A percentile compares a stretch with the other conserved stretches of the same genome.
Conservation (phyloP, 2,888 invertebrate species). For the Byasa hedistus region DNA sequence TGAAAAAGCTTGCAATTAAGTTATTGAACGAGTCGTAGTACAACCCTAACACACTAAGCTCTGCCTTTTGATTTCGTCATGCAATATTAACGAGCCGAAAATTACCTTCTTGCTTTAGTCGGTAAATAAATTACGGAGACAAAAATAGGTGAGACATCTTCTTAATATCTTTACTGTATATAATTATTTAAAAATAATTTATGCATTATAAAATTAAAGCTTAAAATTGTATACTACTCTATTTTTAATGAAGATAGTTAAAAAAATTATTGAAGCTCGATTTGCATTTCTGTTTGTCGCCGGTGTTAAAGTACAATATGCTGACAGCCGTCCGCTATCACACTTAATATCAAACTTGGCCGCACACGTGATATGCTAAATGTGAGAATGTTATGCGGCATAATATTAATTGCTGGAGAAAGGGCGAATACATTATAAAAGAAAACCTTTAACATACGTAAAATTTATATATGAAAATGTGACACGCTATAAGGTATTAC, state of each 20-base stretch:
- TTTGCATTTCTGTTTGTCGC: slow-evolving; percentile 13
- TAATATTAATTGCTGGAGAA: slow-evolving; percentile 7
- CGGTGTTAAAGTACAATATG: slow-evolving; percentile 1
- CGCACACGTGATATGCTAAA: slow-evolving; percentile 20
- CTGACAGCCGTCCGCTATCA: slow-evolving; percentile 21
- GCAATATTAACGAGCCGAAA: slow-evolving; percentile 19
- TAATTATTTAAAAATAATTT: no score
- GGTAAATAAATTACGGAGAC: slow-evolving; percentile 10
- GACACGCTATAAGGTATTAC: no score
- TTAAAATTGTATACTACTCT: no score
- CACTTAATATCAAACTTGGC: slow-evolving; percentile 23
- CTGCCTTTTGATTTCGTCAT: slow-evolving; percentile 22
- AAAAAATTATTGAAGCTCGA: slow-evolving; percentile 7
- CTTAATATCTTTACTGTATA: neutral
- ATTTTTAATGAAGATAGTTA: no score
- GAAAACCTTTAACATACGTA: neutral
- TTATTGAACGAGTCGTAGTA: neutral
- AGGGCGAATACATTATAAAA: neutral
- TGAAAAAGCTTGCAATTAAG: neutral
- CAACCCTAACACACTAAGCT: slow-evolving; percentile 13
- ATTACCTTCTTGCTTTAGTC: slow-evolving; percentile 16
- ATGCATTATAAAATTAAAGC: no score
- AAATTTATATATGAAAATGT: no score
- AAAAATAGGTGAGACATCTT: neutral
- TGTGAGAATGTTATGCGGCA: slow-evolving; percentile 3